Percentiles rank a stretch among this genome's conserved stretches.
phyloP scores from a whole-genome alignment of 2,113 vertebrate species.

The Carassius gibelio region DNA sequence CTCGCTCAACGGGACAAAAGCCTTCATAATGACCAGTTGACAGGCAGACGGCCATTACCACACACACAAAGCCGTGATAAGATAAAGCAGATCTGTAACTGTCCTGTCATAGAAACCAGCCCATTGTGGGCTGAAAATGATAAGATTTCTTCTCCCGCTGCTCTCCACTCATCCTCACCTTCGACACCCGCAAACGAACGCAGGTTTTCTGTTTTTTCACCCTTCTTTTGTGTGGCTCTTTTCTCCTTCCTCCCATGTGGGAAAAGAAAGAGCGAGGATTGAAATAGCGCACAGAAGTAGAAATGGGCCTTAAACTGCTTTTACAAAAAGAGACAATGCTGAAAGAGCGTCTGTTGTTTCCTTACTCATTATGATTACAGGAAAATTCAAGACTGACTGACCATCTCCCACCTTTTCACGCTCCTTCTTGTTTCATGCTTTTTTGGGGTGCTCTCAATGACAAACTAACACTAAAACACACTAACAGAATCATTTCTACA shows the following conservation, averaged over 20 bases:
- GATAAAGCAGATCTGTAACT: conserved; percentile 49
- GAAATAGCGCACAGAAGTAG: conserved; percentile 20
- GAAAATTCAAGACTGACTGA: not conserved
- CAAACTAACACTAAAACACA: not conserved
- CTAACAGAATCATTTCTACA: not conserved
- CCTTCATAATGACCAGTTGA: conserved; percentile 39
- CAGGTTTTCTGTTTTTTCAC: conserved; percentile 3
- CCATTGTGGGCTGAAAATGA: conserved; percentile 43
- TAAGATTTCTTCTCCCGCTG: conserved; percentile 40
- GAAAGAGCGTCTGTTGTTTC: not conserved
- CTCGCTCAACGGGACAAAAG: conserved; percentile 42
- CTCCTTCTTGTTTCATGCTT: not conserved
- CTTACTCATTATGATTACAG: conserved; percentile 9
- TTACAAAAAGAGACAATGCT: conserved; percentile 14
- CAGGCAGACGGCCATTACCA: conserved; percentile 40
- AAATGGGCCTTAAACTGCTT: conserved; percentile 23
- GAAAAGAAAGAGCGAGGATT: conserved; percentile 32
- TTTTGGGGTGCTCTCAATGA: too few relatives aligned
- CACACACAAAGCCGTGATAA: conserved; percentile 40
- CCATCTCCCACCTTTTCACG: not conserved
- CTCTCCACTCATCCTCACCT: conserved; percentile 22
- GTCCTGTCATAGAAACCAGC: conserved; percentile 41
- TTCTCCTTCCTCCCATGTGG: conserved; percentile 20
- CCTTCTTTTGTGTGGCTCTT: conserved; percentile 34
- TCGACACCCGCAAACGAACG: not conserved